These are phyloP conservation scores for Phoebastria nigripes DNA, from an alignment of 2,797 vertebrate genomes.

Conservation along the genomic window DNA sequence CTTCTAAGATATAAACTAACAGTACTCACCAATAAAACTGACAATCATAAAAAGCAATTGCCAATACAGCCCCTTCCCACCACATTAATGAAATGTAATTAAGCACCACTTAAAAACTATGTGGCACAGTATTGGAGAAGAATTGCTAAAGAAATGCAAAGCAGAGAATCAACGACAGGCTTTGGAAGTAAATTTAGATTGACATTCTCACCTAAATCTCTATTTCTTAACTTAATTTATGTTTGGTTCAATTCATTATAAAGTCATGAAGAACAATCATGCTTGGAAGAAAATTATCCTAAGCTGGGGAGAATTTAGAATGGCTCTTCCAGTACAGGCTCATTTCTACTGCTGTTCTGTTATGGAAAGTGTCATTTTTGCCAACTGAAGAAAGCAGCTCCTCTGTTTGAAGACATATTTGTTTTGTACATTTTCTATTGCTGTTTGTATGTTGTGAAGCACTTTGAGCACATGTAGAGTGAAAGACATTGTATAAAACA, in stretches of 20 bases:
- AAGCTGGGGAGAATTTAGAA: neutral
- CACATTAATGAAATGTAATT: neutral
- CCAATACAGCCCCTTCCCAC: neutral
- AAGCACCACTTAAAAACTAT: neutral
- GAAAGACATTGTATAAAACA: neutral
- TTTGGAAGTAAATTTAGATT: neutral
- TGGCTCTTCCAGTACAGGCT: conserved; percentile 3
- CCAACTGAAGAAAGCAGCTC: conserved; percentile 31
- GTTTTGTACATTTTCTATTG: conserved; percentile 50
- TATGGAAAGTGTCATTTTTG: conserved; percentile 13
- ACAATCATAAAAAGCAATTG: neutral
- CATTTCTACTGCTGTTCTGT: conserved; percentile 16
- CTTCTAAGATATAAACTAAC: neutral
- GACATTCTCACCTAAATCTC: neutral
- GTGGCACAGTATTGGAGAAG: neutral
- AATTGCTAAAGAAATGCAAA: neutral
- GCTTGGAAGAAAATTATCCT: neutral
- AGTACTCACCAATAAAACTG: neutral
- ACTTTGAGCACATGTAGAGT: conserved; percentile 1
- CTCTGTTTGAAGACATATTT: conserved; percentile 36
- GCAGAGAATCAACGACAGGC: neutral
- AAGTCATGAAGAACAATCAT: neutral
- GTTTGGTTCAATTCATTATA: neutral
- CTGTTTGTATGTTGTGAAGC: conserved; percentile 39
- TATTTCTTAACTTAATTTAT: neutral